Evolutionary conservation across 2,797 vertebrate genomes (phyloP).

Genomic region (Harpagifer antarcticus): DNA sequence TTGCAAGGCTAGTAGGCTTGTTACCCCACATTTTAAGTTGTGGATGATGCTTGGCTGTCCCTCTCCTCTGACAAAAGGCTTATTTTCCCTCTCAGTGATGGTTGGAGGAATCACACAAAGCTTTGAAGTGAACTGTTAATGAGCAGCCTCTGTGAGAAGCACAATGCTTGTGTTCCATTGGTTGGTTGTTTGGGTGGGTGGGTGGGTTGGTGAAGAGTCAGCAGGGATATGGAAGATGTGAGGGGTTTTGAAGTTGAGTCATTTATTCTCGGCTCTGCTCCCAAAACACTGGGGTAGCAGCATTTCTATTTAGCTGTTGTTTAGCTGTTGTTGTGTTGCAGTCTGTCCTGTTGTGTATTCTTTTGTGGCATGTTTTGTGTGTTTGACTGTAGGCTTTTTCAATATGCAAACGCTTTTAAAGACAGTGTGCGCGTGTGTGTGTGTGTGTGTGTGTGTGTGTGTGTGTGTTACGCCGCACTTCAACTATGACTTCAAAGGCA

Average conservation of each 20-base stretch:
- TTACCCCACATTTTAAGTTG: constrained; percentile 52
- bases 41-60: constrained; percentile 41
- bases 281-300: constrained; percentile 55
- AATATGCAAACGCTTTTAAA: constrained; percentile 56
- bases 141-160: constrained; percentile 62
- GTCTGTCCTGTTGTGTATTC: constrained; percentile 23
- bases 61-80: constrained; percentile 46
- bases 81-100: constrained; percentile 50
- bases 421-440: background rate
- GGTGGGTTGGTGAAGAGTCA: constrained; percentile 65
- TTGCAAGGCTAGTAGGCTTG: constrained; percentile 39
- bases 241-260: constrained; percentile 80
- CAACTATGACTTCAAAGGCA: constrained; percentile 71
- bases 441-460: background rate
- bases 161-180: constrained; percentile 58
- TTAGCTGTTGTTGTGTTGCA: constrained; percentile 53
- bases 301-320: constrained; percentile 65
- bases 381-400: constrained; percentile 38
- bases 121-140: constrained; percentile 78
- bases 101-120: constrained; percentile 60
- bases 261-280: constrained; percentile 77
- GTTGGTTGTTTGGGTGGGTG: constrained; percentile 62
- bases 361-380: constrained; percentile 39
- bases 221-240: constrained; percentile 71
- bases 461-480: constrained; percentile 40